Percentiles rank a stretch among this genome's conserved stretches.
phyloP scores from a whole-genome alignment of 2,797 vertebrate genomes.

The Coregonus suidteri region DNA sequence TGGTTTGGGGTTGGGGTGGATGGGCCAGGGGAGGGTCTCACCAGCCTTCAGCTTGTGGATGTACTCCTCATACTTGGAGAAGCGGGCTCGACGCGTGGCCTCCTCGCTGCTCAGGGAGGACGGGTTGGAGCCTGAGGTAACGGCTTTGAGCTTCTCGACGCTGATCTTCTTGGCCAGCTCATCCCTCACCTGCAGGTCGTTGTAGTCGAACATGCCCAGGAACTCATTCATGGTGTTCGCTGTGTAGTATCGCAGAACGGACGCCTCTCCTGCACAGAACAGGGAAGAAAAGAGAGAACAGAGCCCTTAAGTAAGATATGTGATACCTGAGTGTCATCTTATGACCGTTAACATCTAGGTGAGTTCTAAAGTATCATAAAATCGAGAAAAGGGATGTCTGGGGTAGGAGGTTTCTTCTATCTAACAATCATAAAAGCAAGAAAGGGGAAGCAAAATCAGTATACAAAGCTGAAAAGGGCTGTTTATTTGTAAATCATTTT shows the following conservation, averaged over 20 bases:
- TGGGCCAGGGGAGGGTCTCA: constrained; percentile 90
- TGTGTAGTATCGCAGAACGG: constrained; percentile 91
- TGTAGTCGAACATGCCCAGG: constrained; percentile 97
- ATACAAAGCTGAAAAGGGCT: background rate
- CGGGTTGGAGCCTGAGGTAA: constrained; percentile 90
- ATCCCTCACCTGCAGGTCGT: constrained; percentile 93
- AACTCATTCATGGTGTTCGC: constrained; percentile 98
- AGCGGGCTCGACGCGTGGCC: constrained; percentile 88
- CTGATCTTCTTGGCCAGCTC: constrained; percentile 96
- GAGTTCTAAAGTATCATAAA: constrained; percentile 33
- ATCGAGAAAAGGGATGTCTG: background rate
- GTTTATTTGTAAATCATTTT: background rate
- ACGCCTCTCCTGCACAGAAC: constrained; percentile 84
- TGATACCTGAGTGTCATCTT: constrained; percentile 28
- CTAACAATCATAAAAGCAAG: background rate
- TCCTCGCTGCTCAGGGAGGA: constrained; percentile 82
- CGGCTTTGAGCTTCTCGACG: constrained; percentile 91
- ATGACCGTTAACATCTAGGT: constrained; percentile 36
- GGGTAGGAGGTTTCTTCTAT: background rate
- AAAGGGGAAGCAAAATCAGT: background rate
- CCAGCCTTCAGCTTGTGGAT: constrained; percentile 96
- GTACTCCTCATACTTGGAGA: constrained; percentile 99
- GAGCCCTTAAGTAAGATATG: constrained; percentile 8
- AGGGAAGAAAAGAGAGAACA: constrained; percentile 36
- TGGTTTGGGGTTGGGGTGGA: constrained; percentile 80